Evolutionary conservation across 1,140 invertebrate species (phyloP).

Genomic region (Spodoptera frugiperda): DNA sequence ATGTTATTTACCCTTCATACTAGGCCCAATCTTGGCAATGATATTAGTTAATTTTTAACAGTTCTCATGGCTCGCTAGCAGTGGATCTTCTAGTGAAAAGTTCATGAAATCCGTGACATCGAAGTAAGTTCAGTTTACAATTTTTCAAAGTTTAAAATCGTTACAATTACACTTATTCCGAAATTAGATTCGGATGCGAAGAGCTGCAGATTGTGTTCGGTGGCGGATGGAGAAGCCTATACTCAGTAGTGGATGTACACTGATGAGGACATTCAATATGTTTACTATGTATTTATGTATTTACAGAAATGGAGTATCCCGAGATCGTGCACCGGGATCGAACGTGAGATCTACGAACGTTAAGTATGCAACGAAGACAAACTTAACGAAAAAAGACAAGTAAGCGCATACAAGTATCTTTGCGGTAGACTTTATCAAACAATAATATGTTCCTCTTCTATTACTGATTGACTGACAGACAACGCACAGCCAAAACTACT

Average conservation of each 20-base stretch:
- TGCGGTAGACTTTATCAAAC: background rate
- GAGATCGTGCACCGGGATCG: constrained; percentile 62
- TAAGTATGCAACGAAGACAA: constrained; percentile 66
- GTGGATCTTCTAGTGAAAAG: constrained; percentile 55
- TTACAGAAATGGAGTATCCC: constrained; percentile 69
- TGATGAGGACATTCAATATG: too few species aligned
- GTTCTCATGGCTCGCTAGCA: constrained; percentile 73
- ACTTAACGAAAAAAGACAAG: constrained; percentile 73
- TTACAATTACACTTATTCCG: too few species aligned
- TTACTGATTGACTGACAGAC: too few species aligned
- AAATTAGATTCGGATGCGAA: too few species aligned
- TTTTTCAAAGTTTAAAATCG: too few species aligned
- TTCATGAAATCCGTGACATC: background rate
- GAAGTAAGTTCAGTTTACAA: constrained; percentile 10
- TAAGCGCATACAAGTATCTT: constrained; percentile 53
- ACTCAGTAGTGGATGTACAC: too few species aligned
- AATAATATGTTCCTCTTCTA: background rate
- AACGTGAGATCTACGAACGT: constrained; percentile 61
- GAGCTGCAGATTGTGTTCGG: too few species aligned
- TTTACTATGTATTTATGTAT: background rate
- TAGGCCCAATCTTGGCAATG: background rate
- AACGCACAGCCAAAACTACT: too few species aligned
- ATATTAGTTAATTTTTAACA: constrained; percentile 50
- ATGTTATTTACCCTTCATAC: background rate
- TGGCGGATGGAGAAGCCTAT: too few species aligned